Evolutionary conservation across 1,140 invertebrate species (phyloP).

Genomic region (Stegodyphus mimosarum): DNA sequence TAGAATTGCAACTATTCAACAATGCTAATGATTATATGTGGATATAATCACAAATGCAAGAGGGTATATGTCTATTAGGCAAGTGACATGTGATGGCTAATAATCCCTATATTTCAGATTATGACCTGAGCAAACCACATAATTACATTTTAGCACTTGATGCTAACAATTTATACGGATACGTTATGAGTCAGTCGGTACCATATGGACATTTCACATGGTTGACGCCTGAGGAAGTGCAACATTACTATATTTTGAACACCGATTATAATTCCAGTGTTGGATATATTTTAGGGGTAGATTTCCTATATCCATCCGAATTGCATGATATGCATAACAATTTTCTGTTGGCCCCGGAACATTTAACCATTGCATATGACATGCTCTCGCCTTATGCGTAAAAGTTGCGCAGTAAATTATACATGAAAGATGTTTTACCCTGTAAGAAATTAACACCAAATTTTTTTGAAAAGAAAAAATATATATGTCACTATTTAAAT

Average conservation of each 20-base stretch:
- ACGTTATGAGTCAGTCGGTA: neutral
- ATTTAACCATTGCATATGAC: neutral
- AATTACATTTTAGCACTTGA: neutral
- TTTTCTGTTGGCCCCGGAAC: neutral
- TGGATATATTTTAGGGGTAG: neutral
- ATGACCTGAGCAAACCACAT: neutral
- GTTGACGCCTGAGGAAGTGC: neutral
- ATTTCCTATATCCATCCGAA: neutral
- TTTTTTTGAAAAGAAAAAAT: constrained; percentile 65
- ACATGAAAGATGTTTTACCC: neutral
- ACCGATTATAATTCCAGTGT: neutral
- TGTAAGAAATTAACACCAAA: constrained; percentile 38
- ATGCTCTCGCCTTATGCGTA: neutral
- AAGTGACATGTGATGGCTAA: neutral
- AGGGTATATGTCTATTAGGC: too few species aligned
- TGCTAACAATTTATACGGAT: neutral
- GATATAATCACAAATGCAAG: too few species aligned
- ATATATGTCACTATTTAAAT: constrained; percentile 70
- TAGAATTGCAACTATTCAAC: too few species aligned
- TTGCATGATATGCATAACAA: neutral
- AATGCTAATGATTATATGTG: too few species aligned
- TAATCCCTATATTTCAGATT: constrained; percentile 6
- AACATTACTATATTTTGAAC: neutral
- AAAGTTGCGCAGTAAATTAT: neutral
- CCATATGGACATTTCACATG: neutral